Percentiles rank a stretch among this genome's conserved stretches.
These are phyloP conservation scores for Caenorhabditis angaria DNA, from an alignment of 2,888 invertebrate genomes.

Conservation along the genomic window DNA sequence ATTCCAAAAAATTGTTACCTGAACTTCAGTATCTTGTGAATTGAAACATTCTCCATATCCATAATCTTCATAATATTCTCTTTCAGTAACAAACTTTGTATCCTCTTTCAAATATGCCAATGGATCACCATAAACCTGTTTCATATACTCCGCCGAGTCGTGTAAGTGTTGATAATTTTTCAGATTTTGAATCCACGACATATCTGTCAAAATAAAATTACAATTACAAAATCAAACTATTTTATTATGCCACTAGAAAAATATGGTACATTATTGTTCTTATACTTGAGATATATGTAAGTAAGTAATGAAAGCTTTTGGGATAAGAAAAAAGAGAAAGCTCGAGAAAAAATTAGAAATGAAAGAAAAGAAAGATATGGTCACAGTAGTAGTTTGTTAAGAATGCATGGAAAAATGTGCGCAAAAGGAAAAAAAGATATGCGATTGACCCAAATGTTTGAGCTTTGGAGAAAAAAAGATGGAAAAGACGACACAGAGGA, in stretches of 20 bases:
- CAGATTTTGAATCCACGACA: slow-evolving; percentile 66
- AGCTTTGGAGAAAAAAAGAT: neutral
- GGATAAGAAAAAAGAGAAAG: neutral
- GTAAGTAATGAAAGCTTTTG: neutral
- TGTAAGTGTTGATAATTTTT: slow-evolving; percentile 63
- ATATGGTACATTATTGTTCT: neutral
- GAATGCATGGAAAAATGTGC: neutral
- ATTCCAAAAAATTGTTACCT: no score
- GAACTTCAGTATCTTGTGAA: slow-evolving; percentile 58
- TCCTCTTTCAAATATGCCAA: slow-evolving; percentile 60
- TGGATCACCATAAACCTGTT: slow-evolving; percentile 66
- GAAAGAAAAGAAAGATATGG: slow-evolving; percentile 11
- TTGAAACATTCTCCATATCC: slow-evolving; percentile 66
- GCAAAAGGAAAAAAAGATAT: neutral
- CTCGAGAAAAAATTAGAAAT: neutral
- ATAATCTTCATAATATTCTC: slow-evolving; percentile 66
- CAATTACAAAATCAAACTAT: neutral
- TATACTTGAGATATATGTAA: neutral
- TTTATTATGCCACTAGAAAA: neutral
- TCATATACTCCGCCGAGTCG: slow-evolving; percentile 65
- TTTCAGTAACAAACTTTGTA: slow-evolving; percentile 65
- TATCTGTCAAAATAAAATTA: no score
- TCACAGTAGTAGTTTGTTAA: neutral
- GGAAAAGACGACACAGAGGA: neutral
- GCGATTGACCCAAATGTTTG: neutral